A percentile compares a stretch with the other conserved stretches of the same genome.
Conservation (phyloP, 2,888 invertebrate genomes). For the Cryptus armator region DNA sequence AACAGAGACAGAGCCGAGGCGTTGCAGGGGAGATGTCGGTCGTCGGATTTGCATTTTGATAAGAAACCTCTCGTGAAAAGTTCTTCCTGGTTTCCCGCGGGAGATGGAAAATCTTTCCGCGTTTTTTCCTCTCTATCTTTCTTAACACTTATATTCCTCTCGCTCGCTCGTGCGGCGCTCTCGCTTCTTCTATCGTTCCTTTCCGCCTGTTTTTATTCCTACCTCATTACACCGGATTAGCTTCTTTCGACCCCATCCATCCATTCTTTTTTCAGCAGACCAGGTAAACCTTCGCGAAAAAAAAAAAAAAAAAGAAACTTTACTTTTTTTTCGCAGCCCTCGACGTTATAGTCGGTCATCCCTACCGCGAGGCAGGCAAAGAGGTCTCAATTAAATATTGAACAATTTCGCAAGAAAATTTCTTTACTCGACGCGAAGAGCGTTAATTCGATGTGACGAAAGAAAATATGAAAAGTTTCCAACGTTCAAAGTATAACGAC, state of each 20-base stretch:
- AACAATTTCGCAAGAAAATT: constrained; percentile 18
- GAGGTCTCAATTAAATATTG: neutral
- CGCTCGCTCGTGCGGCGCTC: constrained; percentile 17
- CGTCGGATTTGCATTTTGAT: constrained; percentile 85
- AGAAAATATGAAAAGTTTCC: neutral
- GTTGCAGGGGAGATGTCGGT: constrained; percentile 71
- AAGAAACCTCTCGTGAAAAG: constrained; percentile 84
- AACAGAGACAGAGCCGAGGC: constrained; percentile 36
- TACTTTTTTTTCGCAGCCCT: constrained; percentile 48
- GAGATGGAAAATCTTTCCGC: constrained; percentile 76
- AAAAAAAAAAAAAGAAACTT: constrained; percentile 45
- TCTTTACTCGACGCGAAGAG: neutral
- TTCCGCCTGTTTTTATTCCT: constrained; percentile 81
- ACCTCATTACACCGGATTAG: constrained; percentile 84
- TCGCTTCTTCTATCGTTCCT: constrained; percentile 26
- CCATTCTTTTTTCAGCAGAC: constrained; percentile 54
- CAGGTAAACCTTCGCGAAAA: constrained; percentile 40
- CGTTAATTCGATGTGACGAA: neutral
- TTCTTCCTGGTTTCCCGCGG: constrained; percentile 73
- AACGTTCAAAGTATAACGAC: neutral
- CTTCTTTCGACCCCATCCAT: constrained; percentile 76
- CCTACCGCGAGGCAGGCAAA: neutral
- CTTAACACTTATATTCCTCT: neutral
- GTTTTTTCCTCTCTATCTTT: constrained; percentile 39
- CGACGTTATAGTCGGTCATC: neutral